Evolutionary conservation across 2,797 vertebrate species (phyloP).

Genomic region (Arnoldichthys spilopterus): DNA sequence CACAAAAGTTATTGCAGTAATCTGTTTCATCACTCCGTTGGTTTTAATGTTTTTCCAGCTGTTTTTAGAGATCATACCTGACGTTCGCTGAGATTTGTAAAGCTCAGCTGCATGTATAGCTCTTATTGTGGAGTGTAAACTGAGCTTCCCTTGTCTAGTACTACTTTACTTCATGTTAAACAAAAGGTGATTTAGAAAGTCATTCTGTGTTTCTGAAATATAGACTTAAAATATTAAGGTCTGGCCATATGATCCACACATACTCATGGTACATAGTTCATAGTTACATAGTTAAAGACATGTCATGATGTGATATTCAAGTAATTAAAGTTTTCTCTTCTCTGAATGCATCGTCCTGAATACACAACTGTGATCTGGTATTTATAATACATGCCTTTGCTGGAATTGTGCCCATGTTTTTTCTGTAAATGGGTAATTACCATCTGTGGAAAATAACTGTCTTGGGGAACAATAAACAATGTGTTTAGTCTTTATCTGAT

Average conservation of each 20-base stretch:
- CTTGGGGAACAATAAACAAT: not conserved
- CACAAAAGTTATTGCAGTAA: not conserved
- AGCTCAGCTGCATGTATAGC: not conserved
- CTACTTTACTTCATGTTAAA: not conserved
- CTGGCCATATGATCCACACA: not conserved
- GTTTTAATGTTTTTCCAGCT: not conserved
- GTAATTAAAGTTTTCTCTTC: too few species aligned
- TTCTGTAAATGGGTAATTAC: not conserved
- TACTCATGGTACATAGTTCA: not conserved
- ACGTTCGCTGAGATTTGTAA: not conserved
- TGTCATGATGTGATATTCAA: not conserved
- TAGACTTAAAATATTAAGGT: not conserved
- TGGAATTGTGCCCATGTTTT: not conserved
- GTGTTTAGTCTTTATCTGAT: slow-evolving; percentile 2
- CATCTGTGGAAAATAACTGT: slow-evolving; percentile 12
- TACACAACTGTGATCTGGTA: not conserved
- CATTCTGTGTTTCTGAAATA: not conserved
- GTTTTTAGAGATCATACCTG: not conserved
- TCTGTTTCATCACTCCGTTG: not conserved
- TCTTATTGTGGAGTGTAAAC: not conserved
- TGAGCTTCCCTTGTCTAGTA: not conserved
- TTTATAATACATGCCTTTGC: not conserved
- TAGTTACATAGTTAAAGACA: not conserved
- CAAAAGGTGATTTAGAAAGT: too few species aligned
- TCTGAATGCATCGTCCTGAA: not conserved